Evolutionary conservation across 2,888 invertebrate genomes (phyloP).

Genomic region (Orchestes rusci): DNA sequence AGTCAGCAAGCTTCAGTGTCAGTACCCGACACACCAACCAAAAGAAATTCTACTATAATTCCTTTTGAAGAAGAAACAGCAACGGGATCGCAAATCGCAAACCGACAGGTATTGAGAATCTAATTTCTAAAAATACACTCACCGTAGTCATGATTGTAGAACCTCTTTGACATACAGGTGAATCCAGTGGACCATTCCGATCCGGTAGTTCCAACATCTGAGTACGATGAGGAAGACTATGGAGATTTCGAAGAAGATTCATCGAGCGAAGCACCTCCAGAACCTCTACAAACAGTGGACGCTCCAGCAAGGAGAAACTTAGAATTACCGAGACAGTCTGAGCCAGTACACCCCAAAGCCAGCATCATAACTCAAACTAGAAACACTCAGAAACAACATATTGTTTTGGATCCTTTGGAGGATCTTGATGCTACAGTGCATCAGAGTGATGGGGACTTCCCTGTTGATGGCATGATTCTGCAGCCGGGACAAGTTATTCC

Average conservation of each 20-base stretch:
- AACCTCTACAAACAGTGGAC: neutral
- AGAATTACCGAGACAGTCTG: neutral
- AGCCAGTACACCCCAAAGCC: neutral
- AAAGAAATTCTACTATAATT: slow-evolving; percentile 1
- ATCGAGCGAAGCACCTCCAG: slow-evolving; percentile 25
- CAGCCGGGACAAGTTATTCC: slow-evolving; percentile 62
- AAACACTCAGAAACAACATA: slow-evolving; percentile 54
- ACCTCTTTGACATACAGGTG: slow-evolving; percentile 20
- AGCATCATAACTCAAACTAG: slow-evolving; percentile 18
- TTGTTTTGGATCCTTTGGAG: slow-evolving; percentile 52
- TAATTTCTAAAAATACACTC: neutral
- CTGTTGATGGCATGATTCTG: slow-evolving; percentile 50
- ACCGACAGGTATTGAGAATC: neutral
- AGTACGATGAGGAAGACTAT: slow-evolving; percentile 44
- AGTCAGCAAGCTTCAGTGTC: slow-evolving; percentile 15
- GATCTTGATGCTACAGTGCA: slow-evolving; percentile 54
- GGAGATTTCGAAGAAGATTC: slow-evolving; percentile 53
- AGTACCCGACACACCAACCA: neutral
- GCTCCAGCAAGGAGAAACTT: slow-evolving; percentile 15
- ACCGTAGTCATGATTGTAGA: slow-evolving; percentile 9
- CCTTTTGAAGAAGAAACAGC: neutral
- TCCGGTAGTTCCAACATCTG: slow-evolving; percentile 26
- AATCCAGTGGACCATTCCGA: slow-evolving; percentile 2
- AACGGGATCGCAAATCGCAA: too few relatives aligned
- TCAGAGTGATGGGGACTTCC: slow-evolving; percentile 49